Evolutionary conservation across 2,888 invertebrate genomes (phyloP), one percentile per base, ranked within the genome.

Genomic region (Mythimna lalbum): DNA sequence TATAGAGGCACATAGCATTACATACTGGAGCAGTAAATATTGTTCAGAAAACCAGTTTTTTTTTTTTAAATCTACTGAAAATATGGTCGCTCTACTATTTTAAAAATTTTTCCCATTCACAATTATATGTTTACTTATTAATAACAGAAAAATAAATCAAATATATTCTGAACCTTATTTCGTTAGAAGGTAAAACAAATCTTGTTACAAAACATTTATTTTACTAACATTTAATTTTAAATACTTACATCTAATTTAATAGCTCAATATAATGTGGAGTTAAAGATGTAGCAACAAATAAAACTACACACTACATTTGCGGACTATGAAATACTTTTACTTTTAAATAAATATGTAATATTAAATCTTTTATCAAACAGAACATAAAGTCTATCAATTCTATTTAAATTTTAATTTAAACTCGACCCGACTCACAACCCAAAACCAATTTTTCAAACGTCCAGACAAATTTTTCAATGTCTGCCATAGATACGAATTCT

Each of bases 391-490:
- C 61, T 59, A 79, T 73, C 52, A 79, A 74, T 73, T 66, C 31
- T 59, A 59, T 63, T 65, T 81, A 50, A 69, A 78, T 61, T 81
- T 80, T 59, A 61, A 78, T 69, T 78, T 67, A 60, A 69, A 68
- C 60, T 50, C 68, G 49, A 63, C 74, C 80, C 69, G 70, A 69
- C 73, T 73, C 75, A 69, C 72, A 69, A 80, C 72, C 65, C 52
- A 65, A 77, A 72, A 81, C 76, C 76, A 53, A 88, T 88, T 84
- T 85, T 86, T 88, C 86, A 85, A 80, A 77, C 67, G 78, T 66
- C 73, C 73, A 78, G 73, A 78, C 80, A 78, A 83, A 86, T 86
- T 86, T 86, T 86, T 89, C 86, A 86, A 73, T 81, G 86, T 88
- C 88, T 85, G 73, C 70, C 49, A 50, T 78, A 60, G 67, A 62